Evolutionary conservation across 2,113 vertebrate species (phyloP).

Genomic region (Syrmaticus mikado): DNA sequence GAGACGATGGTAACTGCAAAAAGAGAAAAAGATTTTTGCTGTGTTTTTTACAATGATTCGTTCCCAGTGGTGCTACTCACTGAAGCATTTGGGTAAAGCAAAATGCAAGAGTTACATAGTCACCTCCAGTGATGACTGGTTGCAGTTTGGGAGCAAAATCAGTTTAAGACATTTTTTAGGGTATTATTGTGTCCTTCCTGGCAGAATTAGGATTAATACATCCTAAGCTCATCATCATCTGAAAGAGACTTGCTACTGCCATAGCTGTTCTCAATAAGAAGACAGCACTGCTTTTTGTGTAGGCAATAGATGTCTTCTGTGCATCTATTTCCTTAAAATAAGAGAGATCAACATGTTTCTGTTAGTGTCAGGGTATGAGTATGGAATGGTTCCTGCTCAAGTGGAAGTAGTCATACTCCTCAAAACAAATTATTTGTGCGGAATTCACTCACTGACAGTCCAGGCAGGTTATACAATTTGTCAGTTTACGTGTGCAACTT

Average conservation of each 20-base stretch:
- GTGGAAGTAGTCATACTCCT: not conserved
- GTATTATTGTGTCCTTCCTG: not conserved
- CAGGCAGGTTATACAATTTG: not conserved
- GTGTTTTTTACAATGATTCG: not conserved
- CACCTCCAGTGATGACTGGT: accelerated
- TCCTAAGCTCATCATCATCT: not conserved
- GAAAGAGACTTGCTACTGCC: not conserved
- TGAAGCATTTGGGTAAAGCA: not conserved
- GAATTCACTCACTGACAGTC: not conserved
- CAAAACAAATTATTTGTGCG: not conserved
- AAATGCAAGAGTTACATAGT: not conserved
- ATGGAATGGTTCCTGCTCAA: not conserved
- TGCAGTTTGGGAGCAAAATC: not conserved
- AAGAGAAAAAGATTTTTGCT: not conserved
- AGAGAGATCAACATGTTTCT: not conserved
- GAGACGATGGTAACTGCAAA: not conserved
- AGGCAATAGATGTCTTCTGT: not conserved
- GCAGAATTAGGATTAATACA: not conserved
- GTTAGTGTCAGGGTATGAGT: not conserved
- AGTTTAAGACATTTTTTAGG: not conserved
- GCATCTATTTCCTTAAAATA: not conserved
- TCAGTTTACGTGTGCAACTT: not conserved
- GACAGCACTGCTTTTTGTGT: not conserved
- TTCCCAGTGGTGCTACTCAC: not conserved
- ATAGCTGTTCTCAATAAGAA: not conserved